Percentiles rank a stretch among this genome's conserved stretches.
phyloP scores from a whole-genome alignment of 2,113 vertebrate genomes.

The Hystrix cristata region DNA sequence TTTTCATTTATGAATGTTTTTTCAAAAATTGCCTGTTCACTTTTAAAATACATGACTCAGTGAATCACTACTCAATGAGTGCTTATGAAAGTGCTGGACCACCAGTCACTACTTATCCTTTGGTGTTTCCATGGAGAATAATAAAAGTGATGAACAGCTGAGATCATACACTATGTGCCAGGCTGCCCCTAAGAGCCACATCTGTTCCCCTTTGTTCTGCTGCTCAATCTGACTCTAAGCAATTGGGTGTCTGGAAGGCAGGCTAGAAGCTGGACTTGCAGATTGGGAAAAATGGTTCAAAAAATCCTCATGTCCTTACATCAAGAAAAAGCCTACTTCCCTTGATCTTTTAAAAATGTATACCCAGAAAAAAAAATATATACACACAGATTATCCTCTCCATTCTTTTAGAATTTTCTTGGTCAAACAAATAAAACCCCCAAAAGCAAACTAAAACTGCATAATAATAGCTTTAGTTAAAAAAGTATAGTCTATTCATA shows the following conservation, averaged over 20 bases:
- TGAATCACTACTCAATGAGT: background rate
- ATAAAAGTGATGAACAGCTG: background rate
- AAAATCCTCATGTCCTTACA: background rate
- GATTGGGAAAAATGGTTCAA: background rate
- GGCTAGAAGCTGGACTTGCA: background rate
- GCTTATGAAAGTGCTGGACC: background rate
- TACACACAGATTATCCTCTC: background rate
- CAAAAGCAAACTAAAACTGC: background rate
- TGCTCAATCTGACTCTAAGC: background rate
- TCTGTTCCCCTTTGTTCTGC: background rate
- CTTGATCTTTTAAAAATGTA: background rate
- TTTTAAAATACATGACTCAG: background rate
- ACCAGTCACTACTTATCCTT: background rate
- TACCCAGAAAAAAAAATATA: too few species aligned
- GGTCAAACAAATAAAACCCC: background rate
- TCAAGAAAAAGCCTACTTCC: background rate
- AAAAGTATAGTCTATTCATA: background rate
- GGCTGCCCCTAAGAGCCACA: background rate
- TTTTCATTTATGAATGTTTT: background rate
- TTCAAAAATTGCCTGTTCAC: background rate
- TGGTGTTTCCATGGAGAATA: background rate
- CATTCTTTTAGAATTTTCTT: background rate
- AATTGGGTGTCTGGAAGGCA: background rate
- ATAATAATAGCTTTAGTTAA: background rate
- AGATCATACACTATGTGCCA: fast-evolving